phyloP scores from a whole-genome alignment of 1,140 invertebrate genomes.

The Eufriesea mexicana region DNA sequence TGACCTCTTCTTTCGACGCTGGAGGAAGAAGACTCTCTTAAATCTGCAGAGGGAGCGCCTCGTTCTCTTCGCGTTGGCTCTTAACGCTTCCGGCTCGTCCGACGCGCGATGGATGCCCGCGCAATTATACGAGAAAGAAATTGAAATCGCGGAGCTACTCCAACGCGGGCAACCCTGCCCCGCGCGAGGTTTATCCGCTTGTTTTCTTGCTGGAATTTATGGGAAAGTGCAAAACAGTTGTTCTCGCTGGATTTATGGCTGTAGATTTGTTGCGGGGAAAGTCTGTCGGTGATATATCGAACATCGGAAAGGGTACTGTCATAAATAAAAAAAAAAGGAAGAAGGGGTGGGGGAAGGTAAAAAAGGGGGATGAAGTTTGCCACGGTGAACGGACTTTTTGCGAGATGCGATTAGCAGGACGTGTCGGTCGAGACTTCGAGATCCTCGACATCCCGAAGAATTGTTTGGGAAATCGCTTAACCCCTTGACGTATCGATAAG shows the following conservation, averaged over 20 bases:
- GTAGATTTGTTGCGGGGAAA: conserved; percentile 19
- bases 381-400: background rate
- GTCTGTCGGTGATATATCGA: conserved; percentile 23
- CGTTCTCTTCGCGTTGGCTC: background rate
- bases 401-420: background rate
- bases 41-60: no score
- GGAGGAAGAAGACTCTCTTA: no score
- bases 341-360: no score
- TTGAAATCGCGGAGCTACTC: background rate
- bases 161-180: no score
- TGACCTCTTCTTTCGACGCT: no score
- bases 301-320: conserved; percentile 1
- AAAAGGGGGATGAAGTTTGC: background rate
- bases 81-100: background rate
- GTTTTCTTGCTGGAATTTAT: conserved; percentile 20
- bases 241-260: conserved; percentile 32
- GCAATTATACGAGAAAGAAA: conserved; percentile 30
- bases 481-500: no score
- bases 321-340: conserved; percentile 8
- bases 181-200: background rate
- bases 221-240: conserved; percentile 41
- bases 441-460: no score
- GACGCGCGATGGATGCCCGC: background rate
- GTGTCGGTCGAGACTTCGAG: background rate
- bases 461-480: no score